Percentiles rank a stretch among this genome's conserved stretches.
Conservation (phyloP, 2,797 vertebrate genomes). For the Poecilia picta region DNA sequence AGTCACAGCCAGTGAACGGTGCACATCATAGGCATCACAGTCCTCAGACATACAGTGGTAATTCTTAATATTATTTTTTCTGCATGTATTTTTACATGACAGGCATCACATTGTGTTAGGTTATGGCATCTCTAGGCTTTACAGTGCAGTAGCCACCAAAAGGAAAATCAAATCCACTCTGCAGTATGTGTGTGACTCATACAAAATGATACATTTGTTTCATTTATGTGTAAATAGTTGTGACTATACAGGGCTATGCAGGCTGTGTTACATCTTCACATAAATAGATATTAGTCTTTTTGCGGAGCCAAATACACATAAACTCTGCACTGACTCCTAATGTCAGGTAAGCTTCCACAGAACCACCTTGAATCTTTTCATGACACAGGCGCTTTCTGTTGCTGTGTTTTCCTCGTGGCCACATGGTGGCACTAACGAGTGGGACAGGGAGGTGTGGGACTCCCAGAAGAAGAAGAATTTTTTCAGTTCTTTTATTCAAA, state of each 20-base stretch:
- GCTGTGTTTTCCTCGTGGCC: conserved; percentile 56
- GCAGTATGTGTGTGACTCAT: conserved; percentile 70
- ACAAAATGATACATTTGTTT: conserved; percentile 71
- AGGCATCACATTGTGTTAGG: conserved; percentile 67
- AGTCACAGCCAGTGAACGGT: conserved; percentile 65
- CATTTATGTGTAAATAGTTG: conserved; percentile 60
- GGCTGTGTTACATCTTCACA: conserved; percentile 56
- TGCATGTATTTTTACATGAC: conserved; percentile 66
- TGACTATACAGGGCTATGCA: conserved; percentile 66
- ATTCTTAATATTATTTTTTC: conserved; percentile 54
- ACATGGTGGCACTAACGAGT: conserved; percentile 69
- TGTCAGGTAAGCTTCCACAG: conserved; percentile 17
- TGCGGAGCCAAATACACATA: conserved; percentile 10
- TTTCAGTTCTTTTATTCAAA: conserved; percentile 54
- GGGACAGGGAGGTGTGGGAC: neutral
- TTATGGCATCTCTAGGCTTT: conserved; percentile 69
- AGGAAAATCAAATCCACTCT: conserved; percentile 53
- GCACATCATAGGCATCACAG: conserved; percentile 53
- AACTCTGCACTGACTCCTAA: conserved; percentile 44
- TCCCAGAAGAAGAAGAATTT: conserved; percentile 29
- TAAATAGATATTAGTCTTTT: conserved; percentile 47
- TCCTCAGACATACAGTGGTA: conserved; percentile 56
- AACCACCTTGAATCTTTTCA: conserved; percentile 31
- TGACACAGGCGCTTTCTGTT: conserved; percentile 52
- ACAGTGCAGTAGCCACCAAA: conserved; percentile 66